Conservation (phyloP, 2,113 vertebrate genomes). For the Pholis gunnellus region DNA sequence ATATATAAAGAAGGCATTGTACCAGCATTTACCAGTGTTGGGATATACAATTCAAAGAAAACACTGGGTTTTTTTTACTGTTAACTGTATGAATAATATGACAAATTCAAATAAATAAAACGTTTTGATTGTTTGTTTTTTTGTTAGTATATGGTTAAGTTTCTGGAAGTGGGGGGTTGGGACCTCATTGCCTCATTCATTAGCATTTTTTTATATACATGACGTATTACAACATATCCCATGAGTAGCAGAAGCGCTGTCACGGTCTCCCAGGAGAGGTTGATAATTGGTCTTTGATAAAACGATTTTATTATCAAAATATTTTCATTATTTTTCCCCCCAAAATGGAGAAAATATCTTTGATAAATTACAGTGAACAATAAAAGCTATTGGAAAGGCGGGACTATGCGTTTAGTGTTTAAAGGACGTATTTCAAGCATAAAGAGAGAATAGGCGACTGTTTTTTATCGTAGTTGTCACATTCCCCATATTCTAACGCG, state of each 20-base stretch:
- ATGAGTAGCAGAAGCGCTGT: background rate
- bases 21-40: background rate
- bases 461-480: too few relatives aligned
- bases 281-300: background rate
- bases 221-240: background rate
- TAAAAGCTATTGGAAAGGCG: background rate
- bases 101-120: background rate
- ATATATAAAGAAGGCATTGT: background rate
- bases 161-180: background rate
- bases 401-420: background rate
- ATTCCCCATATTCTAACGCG: constrained; percentile 14
- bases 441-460: background rate
- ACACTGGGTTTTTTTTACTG: background rate
- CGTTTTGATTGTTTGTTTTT: background rate
- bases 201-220: background rate
- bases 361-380: background rate
- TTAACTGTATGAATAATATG: background rate
- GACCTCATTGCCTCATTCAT: background rate
- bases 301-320: background rate
- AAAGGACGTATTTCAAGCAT: background rate
- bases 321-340: background rate
- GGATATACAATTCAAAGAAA: background rate
- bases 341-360: background rate
- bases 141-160: background rate
- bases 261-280: background rate